A percentile compares a stretch with the other conserved stretches of the same genome.
Conservation (phyloP, 2,113 vertebrate species). For the Dipodomys spectabilis region DNA sequence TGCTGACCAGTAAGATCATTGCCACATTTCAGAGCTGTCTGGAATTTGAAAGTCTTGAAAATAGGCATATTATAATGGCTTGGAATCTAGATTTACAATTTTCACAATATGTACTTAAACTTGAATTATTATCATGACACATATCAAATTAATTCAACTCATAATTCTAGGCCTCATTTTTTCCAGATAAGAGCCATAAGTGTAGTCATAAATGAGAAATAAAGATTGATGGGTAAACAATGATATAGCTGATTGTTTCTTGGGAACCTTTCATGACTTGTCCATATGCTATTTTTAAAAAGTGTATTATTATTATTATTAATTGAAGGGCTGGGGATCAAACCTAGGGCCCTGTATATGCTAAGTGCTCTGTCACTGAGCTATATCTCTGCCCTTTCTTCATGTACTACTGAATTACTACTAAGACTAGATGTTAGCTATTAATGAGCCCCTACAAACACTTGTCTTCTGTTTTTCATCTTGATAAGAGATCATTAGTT, state of each 20-base stretch:
- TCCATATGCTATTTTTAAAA: constrained; percentile 71
- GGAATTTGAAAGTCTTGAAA: constrained; percentile 82
- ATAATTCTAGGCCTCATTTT: constrained; percentile 49
- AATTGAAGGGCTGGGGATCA: neutral
- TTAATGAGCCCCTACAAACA: constrained; percentile 83
- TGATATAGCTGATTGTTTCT: constrained; percentile 76
- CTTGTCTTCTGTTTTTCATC: constrained; percentile 81
- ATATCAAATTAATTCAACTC: constrained; percentile 64
- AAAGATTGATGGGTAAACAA: constrained; percentile 52
- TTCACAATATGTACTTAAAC: constrained; percentile 72
- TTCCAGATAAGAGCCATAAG: constrained; percentile 66
- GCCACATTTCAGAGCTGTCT: constrained; percentile 68
- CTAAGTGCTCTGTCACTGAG: neutral
- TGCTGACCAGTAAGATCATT: constrained; percentile 24
- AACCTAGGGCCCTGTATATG: neutral
- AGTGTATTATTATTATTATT: neutral
- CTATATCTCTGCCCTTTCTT: neutral
- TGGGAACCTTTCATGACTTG: constrained; percentile 80
- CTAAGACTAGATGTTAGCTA: constrained; percentile 78
- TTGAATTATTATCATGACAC: constrained; percentile 59
- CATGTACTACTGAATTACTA: constrained; percentile 78
- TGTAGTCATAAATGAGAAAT: constrained; percentile 50
- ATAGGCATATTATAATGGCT: constrained; percentile 74
- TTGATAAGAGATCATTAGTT: constrained; percentile 77
- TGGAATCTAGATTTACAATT: constrained; percentile 69